These are phyloP conservation scores for Dermatemys mawii DNA, from an alignment of 2,113 vertebrate species.

Conservation along the genomic window DNA sequence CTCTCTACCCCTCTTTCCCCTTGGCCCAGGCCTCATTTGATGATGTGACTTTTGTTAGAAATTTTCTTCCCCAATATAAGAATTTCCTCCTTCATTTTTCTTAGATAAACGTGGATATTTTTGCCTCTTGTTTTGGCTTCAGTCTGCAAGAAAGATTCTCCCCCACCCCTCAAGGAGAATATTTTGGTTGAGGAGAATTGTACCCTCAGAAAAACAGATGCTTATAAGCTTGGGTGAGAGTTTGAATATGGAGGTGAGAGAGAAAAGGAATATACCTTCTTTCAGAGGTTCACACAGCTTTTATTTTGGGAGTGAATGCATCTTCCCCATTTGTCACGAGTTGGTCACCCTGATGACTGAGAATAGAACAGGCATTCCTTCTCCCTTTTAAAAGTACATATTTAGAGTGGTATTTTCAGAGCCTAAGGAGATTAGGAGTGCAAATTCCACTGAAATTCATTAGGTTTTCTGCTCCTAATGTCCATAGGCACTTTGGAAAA, in stretches of 20 bases:
- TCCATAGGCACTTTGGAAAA: conserved; percentile 20
- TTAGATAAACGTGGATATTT: conserved; percentile 29
- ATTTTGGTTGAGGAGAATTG: conserved; percentile 58
- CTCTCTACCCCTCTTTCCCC: background rate
- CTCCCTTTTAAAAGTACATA: background rate
- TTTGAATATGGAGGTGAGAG: conserved; percentile 37
- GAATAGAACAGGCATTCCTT: conserved; percentile 12
- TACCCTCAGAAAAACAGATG: conserved; percentile 39
- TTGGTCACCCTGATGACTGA: conserved; percentile 32
- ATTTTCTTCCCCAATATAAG: background rate
- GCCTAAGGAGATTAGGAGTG: background rate
- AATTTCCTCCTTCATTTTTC: background rate
- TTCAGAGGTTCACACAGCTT: conserved; percentile 37
- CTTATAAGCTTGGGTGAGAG: conserved; percentile 37
- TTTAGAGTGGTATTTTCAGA: conserved; percentile 11
- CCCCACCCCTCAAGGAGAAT: conserved; percentile 35
- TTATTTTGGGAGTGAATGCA: conserved; percentile 43
- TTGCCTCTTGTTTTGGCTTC: conserved; percentile 45
- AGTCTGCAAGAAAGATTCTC: conserved; percentile 23
- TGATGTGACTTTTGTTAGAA: background rate
- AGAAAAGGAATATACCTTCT: conserved; percentile 25
- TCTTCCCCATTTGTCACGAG: conserved; percentile 27
- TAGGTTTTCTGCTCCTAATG: background rate
- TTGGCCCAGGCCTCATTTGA: background rate
- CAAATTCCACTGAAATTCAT: conserved; percentile 12